phyloP scores from a whole-genome alignment of 2,888 invertebrate genomes.

The Limnephilus marmoratus region DNA sequence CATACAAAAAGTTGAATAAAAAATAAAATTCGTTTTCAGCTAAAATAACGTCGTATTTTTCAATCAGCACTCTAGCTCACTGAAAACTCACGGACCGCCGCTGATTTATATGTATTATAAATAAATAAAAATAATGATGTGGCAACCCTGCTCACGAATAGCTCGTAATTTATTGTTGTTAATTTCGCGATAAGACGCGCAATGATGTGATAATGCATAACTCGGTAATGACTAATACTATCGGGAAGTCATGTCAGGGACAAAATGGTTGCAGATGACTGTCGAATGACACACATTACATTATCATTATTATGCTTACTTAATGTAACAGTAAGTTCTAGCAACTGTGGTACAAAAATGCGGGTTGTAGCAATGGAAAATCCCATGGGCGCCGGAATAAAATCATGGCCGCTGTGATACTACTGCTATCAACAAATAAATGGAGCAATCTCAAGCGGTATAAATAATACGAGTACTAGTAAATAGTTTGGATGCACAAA shows the following conservation, averaged over 20 bases:
- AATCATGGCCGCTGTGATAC: background rate
- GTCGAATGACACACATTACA: background rate
- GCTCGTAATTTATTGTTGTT: background rate
- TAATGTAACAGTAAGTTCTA: background rate
- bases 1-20: no score
- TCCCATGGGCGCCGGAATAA: background rate
- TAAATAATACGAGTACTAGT: no score
- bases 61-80: no score
- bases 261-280: background rate
- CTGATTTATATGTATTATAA: no score
- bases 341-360: background rate
- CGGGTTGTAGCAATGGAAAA: background rate
- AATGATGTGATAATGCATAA: background rate
- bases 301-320: background rate
- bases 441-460: background rate
- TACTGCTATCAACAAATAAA: background rate
- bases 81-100: no score
- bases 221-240: background rate
- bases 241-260: background rate
- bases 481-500: background rate
- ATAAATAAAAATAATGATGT: background rate
- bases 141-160: background rate
- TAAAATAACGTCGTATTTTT: no score
- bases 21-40: no score
- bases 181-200: background rate